Conservation (phyloP, 1,140 invertebrate species). For the Drosophila tristis region DNA sequence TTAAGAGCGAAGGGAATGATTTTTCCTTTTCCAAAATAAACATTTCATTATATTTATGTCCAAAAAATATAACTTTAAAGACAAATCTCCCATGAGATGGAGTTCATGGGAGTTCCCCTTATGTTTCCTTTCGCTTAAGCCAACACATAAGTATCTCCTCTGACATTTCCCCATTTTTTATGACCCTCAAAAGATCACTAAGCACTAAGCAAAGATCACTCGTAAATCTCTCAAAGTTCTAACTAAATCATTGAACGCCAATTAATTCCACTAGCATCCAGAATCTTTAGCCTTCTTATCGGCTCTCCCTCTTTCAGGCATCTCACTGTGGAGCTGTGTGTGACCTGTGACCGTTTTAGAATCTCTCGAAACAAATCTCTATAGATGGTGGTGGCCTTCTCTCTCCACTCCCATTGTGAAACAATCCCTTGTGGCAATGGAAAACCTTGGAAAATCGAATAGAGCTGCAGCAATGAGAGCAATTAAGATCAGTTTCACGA, state of each 20-base stretch:
- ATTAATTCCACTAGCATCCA: constrained; percentile 11
- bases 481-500: constrained; percentile 39
- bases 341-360: neutral
- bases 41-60: too few species aligned
- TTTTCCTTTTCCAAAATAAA: neutral
- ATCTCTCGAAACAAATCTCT: constrained; percentile 1
- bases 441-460: constrained; percentile 15
- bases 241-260: constrained; percentile 12
- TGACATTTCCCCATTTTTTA: neutral
- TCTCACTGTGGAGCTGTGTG: too few species aligned
- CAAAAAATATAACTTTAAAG: too few species aligned
- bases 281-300: constrained; percentile 13
- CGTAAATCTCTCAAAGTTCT: neutral
- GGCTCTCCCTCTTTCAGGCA: too few species aligned
- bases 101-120: neutral
- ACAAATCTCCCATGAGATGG: too few species aligned
- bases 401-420: neutral
- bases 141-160: too few species aligned
- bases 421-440: neutral
- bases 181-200: neutral
- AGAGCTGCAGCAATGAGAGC: constrained; percentile 17
- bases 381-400: constrained; percentile 10
- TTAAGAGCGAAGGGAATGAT: neutral
- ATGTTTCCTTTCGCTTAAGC: neutral
- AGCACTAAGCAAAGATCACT: constrained; percentile 10